Evolutionary conservation across 2,797 vertebrate genomes (phyloP), one percentile per base, ranked within the genome.

Genomic region (Kryptolebias ocellatus): DNA sequence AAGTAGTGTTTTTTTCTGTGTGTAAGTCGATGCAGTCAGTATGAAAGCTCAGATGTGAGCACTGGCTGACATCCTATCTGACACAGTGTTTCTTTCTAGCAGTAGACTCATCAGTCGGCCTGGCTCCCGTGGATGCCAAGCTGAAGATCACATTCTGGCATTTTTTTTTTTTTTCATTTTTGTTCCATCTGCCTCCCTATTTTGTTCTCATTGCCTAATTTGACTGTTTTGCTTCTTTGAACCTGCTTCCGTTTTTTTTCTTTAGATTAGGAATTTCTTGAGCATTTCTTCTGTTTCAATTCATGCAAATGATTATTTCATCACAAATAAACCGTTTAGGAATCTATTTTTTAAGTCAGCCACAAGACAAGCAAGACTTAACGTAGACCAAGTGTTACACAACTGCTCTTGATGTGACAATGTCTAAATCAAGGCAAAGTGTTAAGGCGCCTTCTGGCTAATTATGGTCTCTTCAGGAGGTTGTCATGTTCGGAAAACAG

Each of bases 31-130:
- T 55, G 51, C 45, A 70, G 70, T 76, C 71, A 46, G 37, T 71
- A 61, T 67, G 18, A 20, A 45, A 58, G 55, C 64, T 60, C 65
- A 80, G 80, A 81, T 73, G 80, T 77, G 60, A n/a, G 50, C 14
- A 3, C 18, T 84, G 72, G 70, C 79, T 68, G 71, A 68, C 20
- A 42, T 74, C 64, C 67, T 71, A 42, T 74, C 63, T 78, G 78
- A 81, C 79, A 81, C 79, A 28, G 34, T 58, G 60, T 66, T 81
- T 73, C 57, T 69, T 58, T 68, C 70, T 76, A 72, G 72, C 74
- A 74, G 67, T 57, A 65, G 60, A 74, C 61, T 46, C 76, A 72
- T 52, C 66, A 50, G 54, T 57, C 54, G 53, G 61, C 46, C 62
- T 68, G 64, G 74, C 70, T 71, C 51, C 60, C 70, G 62, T 72